These are phyloP conservation scores for Sebastolobus alascanus DNA, from an alignment of 2,797 vertebrate genomes.

Conservation along the genomic window DNA sequence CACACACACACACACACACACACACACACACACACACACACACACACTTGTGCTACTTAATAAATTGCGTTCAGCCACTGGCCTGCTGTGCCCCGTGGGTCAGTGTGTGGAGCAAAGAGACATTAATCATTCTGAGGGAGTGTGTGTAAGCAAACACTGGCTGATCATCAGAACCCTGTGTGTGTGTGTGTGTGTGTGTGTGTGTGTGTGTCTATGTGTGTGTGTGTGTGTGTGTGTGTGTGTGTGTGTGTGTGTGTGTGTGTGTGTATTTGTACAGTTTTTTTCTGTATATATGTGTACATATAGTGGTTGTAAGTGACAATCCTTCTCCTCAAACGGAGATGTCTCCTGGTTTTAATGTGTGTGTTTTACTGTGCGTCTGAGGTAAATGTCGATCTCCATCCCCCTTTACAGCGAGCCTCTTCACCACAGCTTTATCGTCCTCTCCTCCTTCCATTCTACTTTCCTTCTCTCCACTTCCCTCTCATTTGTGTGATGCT, in stretches of 20 bases:
- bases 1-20: slow-evolving; percentile 18
- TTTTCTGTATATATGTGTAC: not conserved
- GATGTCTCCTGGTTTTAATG: slow-evolving; percentile 16
- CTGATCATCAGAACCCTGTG: slow-evolving; percentile 38
- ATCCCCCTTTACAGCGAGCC: slow-evolving; percentile 40
- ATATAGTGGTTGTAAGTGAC: not conserved
- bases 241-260: too few relatives aligned
- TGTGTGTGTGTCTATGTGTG: not conserved
- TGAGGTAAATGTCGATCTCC: slow-evolving; percentile 52
- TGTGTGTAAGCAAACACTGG: slow-evolving; percentile 66
- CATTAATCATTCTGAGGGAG: slow-evolving; percentile 79
- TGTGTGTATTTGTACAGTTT: slow-evolving; percentile 1
- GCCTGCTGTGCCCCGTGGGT: slow-evolving; percentile 74
- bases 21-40: slow-evolving; percentile 36
- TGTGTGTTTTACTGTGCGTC: slow-evolving; percentile 29
- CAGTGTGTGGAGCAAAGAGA: slow-evolving; percentile 69
- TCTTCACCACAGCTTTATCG: slow-evolving; percentile 58
- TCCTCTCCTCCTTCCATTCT: slow-evolving; percentile 2
- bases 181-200: not conserved
- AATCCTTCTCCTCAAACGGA: not conserved
- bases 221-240: not conserved
- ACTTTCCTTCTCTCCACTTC: slow-evolving; percentile 25
- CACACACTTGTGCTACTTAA: slow-evolving; percentile 60
- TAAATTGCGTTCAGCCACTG: slow-evolving; percentile 78
- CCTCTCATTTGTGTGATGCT: slow-evolving; percentile 33